Evolutionary conservation across 2,113 vertebrate species (phyloP).

Genomic region (Hypomesus transpacificus): DNA sequence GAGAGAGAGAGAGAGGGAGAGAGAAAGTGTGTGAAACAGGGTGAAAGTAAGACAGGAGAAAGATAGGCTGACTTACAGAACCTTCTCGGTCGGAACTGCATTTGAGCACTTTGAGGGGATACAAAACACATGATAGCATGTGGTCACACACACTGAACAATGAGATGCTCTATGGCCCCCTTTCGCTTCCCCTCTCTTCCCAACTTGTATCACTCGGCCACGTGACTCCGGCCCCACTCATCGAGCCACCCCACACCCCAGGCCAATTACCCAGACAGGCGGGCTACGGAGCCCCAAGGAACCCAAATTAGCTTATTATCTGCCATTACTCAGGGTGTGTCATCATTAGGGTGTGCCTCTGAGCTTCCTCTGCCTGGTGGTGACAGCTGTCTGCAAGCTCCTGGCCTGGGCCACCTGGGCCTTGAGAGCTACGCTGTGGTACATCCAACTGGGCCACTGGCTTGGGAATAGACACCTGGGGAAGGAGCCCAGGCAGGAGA

Average conservation of each 20-base stretch:
- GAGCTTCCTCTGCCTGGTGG: background rate
- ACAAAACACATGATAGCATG: slow-evolving; percentile 13
- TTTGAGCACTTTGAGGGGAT: background rate
- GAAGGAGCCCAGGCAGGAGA: too few species aligned
- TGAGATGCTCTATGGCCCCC: background rate
- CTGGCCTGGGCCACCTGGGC: background rate
- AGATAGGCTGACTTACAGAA: background rate
- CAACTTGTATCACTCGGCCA: background rate
- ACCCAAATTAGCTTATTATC: background rate
- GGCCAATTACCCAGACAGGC: background rate
- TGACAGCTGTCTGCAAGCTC: background rate
- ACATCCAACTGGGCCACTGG: background rate
- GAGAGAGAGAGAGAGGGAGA: background rate
- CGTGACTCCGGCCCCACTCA: background rate
- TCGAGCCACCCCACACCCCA: slow-evolving; percentile 1
- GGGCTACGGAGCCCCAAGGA: background rate
- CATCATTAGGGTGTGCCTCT: background rate
- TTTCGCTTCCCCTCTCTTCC: too few species aligned
- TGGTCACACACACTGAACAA: slow-evolving; percentile 6
- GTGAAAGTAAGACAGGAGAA: background rate
- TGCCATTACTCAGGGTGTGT: slow-evolving; percentile 5
- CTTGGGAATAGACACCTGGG: too few species aligned
- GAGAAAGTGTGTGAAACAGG: background rate
- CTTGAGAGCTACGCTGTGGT: background rate
- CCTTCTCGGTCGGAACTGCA: background rate